Evolutionary conservation across 2,113 vertebrate species (phyloP).

Genomic region (Toxotes chatareus): DNA sequence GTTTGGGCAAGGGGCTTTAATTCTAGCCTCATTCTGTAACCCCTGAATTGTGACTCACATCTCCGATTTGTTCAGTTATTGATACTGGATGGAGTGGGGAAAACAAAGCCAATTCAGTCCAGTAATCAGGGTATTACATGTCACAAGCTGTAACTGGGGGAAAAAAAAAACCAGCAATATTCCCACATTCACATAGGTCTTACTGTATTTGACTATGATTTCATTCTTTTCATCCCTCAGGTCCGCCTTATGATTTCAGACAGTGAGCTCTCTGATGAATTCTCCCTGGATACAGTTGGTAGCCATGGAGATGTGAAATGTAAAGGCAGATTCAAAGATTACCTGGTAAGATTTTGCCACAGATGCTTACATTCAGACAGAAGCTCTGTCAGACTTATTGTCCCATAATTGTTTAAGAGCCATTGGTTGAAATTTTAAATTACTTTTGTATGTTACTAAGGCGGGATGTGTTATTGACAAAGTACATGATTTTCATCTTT

Average conservation of each 20-base stretch:
- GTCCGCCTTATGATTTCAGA: conserved; percentile 97
- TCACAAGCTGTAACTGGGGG: too few species aligned
- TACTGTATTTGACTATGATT: background rate
- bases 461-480: background rate
- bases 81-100: too few species aligned
- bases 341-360: conserved; percentile 85
- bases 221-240: conserved; percentile 77
- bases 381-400: background rate
- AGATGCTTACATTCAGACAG: background rate
- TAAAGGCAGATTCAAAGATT: conserved; percentile 91
- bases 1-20: too few species aligned
- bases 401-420: background rate
- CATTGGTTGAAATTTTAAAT: background rate
- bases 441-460: background rate
- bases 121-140: too few species aligned
- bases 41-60: too few species aligned
- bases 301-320: conserved; percentile 96
- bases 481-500: background rate
- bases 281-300: conserved; percentile 97
- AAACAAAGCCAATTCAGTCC: too few species aligned
- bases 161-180: too few species aligned
- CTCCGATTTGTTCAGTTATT: too few species aligned
- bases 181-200: too few species aligned
- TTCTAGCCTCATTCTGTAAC: too few species aligned
- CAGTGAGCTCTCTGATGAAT: conserved; percentile 94